Conservation (phyloP, 1,140 invertebrate genomes). For the honey bee (Apis mellifera) region Amel_HAv3.1 CM009939.2:8714001-8714500, state of each 20-base stretch:
- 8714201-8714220: too few species aligned
- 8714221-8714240: too few species aligned
- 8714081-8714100: conserved; percentile 42
- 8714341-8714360: background rate
- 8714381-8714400: background rate
- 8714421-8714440: conserved; percentile 5
- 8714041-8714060: conserved; percentile 59
- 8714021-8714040: conserved; percentile 65
- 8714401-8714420: background rate
- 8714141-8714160: background rate
- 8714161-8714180: too few species aligned
- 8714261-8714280: too few species aligned
- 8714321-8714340: background rate
- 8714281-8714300: too few species aligned
- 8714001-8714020: conserved; percentile 50
- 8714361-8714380: background rate
- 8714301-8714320: too few species aligned
- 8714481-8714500: conserved; percentile 4
- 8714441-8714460: conserved; percentile 28
- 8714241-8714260: too few species aligned
- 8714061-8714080: conserved; percentile 54
- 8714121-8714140: conserved; percentile 34
- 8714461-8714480: conserved; percentile 45
- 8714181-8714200: too few species aligned
- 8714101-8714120: conserved; percentile 16